These are phyloP conservation scores for Stigmatopora nigra DNA, from an alignment of 2,113 vertebrate genomes.

Conservation along the genomic window DNA sequence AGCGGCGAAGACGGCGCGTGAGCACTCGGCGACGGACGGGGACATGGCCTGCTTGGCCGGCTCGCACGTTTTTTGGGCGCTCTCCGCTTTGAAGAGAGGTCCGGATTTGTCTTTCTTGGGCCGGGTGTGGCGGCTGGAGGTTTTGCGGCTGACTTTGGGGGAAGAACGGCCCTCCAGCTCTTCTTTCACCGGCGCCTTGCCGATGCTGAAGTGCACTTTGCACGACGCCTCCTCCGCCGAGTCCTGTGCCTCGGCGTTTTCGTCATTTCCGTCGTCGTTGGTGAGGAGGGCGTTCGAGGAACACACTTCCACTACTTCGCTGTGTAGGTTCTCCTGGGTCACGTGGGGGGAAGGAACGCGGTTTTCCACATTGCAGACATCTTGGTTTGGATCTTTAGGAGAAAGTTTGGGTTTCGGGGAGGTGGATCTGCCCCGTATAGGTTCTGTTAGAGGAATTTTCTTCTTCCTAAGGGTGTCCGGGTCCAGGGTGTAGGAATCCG, in stretches of 20 bases:
- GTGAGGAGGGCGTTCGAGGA: constrained; percentile 88
- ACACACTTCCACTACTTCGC: constrained; percentile 95
- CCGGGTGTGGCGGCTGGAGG: constrained; percentile 81
- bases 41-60: constrained; percentile 98
- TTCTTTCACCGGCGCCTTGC: constrained; percentile 92
- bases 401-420: constrained; percentile 90
- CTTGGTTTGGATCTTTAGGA: constrained; percentile 80
- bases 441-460: constrained; percentile 89
- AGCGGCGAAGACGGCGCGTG: constrained; percentile 90
- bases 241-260: constrained; percentile 75
- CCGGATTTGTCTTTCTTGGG: constrained; percentile 95
- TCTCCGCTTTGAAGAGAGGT: constrained; percentile 89
- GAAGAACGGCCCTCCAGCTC: constrained; percentile 89
- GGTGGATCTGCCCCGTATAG: constrained; percentile 87
- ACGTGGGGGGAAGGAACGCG: constrained; percentile 91
- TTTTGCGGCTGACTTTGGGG: constrained; percentile 92
- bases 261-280: constrained; percentile 80
- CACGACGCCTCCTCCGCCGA: constrained; percentile 79
- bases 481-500: constrained; percentile 94
- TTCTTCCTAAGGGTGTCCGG: constrained; percentile 95
- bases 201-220: constrained; percentile 98
- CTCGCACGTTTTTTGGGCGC: constrained; percentile 73
- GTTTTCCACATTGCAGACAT: constrained; percentile 75
- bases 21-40: constrained; percentile 92
- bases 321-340: constrained; percentile 95